phyloP scores from a whole-genome alignment of 1,140 invertebrate species.

The Calosoma granatense region DNA sequence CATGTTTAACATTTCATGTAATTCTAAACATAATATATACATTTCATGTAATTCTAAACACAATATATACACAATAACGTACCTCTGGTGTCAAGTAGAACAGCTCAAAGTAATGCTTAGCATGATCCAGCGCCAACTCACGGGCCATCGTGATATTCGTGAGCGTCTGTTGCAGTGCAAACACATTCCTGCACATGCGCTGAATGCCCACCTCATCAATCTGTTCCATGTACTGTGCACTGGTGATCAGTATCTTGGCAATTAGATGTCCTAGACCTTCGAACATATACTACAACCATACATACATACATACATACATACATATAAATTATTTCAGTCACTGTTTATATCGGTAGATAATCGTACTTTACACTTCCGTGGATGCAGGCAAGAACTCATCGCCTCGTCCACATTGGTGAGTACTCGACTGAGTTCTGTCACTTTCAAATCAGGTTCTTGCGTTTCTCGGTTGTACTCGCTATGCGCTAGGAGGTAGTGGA shows the following conservation, averaged over 20 bases:
- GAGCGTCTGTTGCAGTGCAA: constrained; percentile 74
- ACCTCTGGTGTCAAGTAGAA: constrained; percentile 76
- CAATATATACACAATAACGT: constrained; percentile 18
- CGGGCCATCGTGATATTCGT: constrained; percentile 75
- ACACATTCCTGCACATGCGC: constrained; percentile 78
- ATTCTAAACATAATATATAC: too few relatives aligned
- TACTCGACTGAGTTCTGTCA: constrained; percentile 70
- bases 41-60: constrained; percentile 8
- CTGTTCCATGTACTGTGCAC: constrained; percentile 65
- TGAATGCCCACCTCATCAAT: constrained; percentile 73
- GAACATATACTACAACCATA: constrained; percentile 76
- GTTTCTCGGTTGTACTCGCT: constrained; percentile 50
- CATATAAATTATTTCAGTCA: constrained; percentile 12
- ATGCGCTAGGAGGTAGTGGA: constrained; percentile 75
- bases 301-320: constrained; percentile 12
- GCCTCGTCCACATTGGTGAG: constrained; percentile 70
- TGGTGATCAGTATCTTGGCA: constrained; percentile 74
- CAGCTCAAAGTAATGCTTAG: constrained; percentile 80
- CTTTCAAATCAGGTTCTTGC: constrained; percentile 70
- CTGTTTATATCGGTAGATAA: constrained; percentile 6
- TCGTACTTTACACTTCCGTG: constrained; percentile 59
- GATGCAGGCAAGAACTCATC: constrained; percentile 57
- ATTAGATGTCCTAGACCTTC: constrained; percentile 84
- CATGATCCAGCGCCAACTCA: constrained; percentile 79
- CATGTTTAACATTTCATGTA: too few relatives aligned